phyloP scores from a whole-genome alignment of 23 tunicate species.

The Aplidium turbinatum region DNA sequence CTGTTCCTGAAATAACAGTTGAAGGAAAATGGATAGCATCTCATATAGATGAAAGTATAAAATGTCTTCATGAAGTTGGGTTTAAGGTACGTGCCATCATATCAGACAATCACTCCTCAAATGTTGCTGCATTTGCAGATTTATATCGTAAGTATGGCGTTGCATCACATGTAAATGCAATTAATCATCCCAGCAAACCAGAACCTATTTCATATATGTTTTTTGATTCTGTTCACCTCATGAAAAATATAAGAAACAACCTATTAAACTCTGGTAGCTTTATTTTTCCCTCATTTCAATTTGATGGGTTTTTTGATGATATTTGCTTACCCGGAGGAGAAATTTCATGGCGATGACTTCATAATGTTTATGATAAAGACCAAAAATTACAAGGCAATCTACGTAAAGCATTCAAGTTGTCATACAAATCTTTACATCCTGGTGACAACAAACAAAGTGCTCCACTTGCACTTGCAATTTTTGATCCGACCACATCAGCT shows the following conservation, averaged over 20 bases:
- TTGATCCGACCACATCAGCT: constrained; percentile 13
- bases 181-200: neutral
- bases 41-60: neutral
- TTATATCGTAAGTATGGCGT: neutral
- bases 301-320: constrained; percentile 3
- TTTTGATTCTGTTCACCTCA: constrained; percentile 16
- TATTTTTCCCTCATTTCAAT: neutral
- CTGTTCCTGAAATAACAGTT: neutral
- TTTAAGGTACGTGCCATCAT: constrained; percentile 18
- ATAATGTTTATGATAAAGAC: constrained; percentile 17
- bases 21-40: neutral
- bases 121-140: constrained; percentile 15
- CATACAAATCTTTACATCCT: constrained; percentile 8
- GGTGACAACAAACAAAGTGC: constrained; percentile 12
- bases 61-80: constrained; percentile 1
- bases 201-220: neutral
- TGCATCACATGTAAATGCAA: neutral
- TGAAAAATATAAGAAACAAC: constrained; percentile 5
- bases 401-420: constrained; percentile 2
- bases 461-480: constrained; percentile 4
- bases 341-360: constrained; percentile 3
- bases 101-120: constrained; percentile 6
- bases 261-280: neutral
- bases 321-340: constrained; percentile 1
- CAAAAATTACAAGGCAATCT: constrained; percentile 8